These are phyloP conservation scores for Macroteleia sp. DNA, from an alignment of 2,888 invertebrate genomes.

Conservation along the genomic window DNA sequence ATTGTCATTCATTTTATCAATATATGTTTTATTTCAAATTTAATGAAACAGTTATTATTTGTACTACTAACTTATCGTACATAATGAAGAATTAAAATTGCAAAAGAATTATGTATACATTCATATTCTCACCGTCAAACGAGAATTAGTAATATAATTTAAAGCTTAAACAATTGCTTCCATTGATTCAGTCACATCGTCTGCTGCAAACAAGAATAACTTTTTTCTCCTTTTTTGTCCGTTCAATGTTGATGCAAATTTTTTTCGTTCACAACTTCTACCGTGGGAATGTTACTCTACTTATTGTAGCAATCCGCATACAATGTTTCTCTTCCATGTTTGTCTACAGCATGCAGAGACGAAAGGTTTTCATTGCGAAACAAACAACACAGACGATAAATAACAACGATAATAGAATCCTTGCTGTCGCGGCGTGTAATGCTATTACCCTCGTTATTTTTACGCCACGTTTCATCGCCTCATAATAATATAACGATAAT, in stretches of 20 bases:
- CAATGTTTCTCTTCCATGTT: constrained; percentile 33
- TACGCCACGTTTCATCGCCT: constrained; percentile 46
- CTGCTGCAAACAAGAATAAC: constrained; percentile 1
- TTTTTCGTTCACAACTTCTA: constrained; percentile 26
- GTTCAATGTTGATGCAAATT: constrained; percentile 40
- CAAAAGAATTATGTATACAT: too few species aligned
- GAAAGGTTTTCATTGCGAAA: constrained; percentile 60
- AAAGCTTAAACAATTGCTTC: constrained; percentile 20
- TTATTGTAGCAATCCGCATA: constrained; percentile 38
- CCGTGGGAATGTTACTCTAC: constrained; percentile 35
- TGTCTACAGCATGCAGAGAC: constrained; percentile 44
- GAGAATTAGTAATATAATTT: constrained; percentile 13
- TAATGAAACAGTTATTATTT: too few species aligned
- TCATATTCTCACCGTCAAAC: too few species aligned
- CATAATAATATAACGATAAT: constrained; percentile 66
- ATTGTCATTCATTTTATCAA: too few species aligned
- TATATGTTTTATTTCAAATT: too few species aligned
- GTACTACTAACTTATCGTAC: too few species aligned
- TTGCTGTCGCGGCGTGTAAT: constrained; percentile 25
- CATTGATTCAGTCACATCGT: constrained; percentile 2
- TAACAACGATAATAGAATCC: constrained; percentile 66
- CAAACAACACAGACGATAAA: constrained; percentile 66
- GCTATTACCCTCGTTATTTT: constrained; percentile 67
- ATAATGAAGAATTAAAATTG: too few species aligned
- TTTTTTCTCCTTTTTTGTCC: constrained; percentile 16